phyloP scores from a whole-genome alignment of 2,888 invertebrate species.

The Tipula lateralis region DNA sequence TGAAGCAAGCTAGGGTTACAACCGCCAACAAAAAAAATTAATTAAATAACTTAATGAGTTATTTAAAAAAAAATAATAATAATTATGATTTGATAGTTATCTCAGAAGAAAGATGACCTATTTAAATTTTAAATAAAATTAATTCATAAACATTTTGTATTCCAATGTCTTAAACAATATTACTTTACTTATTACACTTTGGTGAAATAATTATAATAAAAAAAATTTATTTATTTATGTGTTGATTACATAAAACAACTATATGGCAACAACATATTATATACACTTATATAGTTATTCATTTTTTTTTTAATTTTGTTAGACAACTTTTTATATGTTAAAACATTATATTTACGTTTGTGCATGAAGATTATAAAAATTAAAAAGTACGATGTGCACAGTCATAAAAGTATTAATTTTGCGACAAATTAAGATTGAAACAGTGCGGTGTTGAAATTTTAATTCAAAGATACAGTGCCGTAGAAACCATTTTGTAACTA shows the following conservation, averaged over 20 bases:
- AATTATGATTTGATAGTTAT: background rate
- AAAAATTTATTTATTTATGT: background rate
- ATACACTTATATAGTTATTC: background rate
- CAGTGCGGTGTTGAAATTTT: too few relatives aligned
- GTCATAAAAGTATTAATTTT: background rate
- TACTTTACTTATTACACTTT: background rate
- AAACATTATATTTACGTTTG: background rate
- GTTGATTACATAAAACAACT: slow-evolving; percentile 14
- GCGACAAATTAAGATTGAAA: background rate
- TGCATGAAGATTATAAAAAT: background rate
- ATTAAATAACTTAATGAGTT: background rate
- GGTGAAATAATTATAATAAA: background rate
- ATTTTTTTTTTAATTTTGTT: background rate
- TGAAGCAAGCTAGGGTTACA: too few relatives aligned
- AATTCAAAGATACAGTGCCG: too few relatives aligned
- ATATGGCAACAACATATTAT: background rate
- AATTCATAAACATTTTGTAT: background rate
- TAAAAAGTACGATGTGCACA: background rate
- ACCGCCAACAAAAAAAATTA: background rate
- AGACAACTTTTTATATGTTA: background rate
- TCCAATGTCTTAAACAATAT: background rate
- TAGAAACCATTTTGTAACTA: too few relatives aligned
- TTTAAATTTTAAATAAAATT: background rate
- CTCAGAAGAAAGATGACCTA: background rate
- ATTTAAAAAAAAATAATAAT: background rate